Conservation (phyloP, 2,888 invertebrate species). For the Unio pictorum region DNA sequence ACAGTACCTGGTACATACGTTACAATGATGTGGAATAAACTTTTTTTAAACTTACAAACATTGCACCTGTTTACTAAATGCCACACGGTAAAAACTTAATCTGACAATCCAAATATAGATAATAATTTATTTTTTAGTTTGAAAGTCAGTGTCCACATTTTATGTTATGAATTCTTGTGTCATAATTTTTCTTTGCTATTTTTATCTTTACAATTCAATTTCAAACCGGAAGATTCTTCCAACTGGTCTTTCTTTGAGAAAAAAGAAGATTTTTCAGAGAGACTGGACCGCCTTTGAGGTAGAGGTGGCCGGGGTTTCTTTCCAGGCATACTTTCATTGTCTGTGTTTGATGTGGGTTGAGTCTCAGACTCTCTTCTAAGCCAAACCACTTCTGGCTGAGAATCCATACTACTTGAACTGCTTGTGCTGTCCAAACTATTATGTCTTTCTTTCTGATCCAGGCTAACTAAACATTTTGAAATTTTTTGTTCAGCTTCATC, state of each 20-base stretch:
- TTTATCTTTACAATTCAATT: too few relatives aligned
- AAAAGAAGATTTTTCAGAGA: constrained; percentile 30
- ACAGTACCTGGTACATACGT: too few relatives aligned
- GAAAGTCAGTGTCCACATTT: too few relatives aligned
- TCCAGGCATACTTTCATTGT: constrained; percentile 1
- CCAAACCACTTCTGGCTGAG: constrained; percentile 44
- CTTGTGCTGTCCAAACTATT: constrained; percentile 49
- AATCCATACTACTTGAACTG: constrained; percentile 50
- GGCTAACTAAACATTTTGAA: constrained; percentile 22
- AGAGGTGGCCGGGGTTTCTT: constrained; percentile 55
- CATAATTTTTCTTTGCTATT: too few relatives aligned
- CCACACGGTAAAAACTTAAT: too few relatives aligned
- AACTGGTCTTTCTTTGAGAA: background rate
- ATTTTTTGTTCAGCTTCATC: constrained; percentile 20
- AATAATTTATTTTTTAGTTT: too few relatives aligned
- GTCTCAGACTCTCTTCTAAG: constrained; percentile 33
- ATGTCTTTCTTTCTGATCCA: constrained; percentile 10
- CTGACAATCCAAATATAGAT: too few relatives aligned
- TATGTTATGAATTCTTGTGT: too few relatives aligned
- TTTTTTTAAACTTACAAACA: too few relatives aligned
- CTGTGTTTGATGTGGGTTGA: constrained; percentile 54
- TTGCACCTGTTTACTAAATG: too few relatives aligned
- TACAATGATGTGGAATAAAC: too few relatives aligned
- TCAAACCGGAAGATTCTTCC: background rate
- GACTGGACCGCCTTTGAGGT: constrained; percentile 55